Base-by-base conservation (phyloP, 1,140 invertebrate species). In the Pseudomyrmex sp. region DNA sequence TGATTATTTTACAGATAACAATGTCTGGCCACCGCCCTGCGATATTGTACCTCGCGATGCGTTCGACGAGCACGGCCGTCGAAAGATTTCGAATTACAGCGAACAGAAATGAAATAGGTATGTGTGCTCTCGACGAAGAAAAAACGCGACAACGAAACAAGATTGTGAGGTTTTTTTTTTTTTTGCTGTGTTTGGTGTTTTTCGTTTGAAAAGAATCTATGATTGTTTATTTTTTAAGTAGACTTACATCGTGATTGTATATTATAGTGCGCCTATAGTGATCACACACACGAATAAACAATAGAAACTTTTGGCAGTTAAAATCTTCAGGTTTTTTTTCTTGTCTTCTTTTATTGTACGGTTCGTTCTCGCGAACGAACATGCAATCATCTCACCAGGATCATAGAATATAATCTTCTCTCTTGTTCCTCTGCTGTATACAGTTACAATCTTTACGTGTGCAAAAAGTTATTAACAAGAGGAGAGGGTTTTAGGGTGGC, bases 1-100 rank as follows among this genome's bases (percentile, higher is more conserved):
- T 20, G 54, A 85, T 88, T 75, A 85, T 35, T 75, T 89, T 85
- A 44, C 69, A 92, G 91, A 92, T 65, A 87, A 56, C 54, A 87
- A 50, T 5, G 79, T 91, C 44, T 92, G 91, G 91, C 91, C 91
- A 77, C 85, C 91, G 44, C 75, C 88, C 2, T 58, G 62, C 35
- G 85, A 87, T 23, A 66, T 91, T 44, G 85, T 90, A 54, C 88
- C 89, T 46, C 52, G 62, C 56, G 58, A 61, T 13, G 85, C 59
- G 18, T 87, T 65, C n/a, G 59, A 74, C 23, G 69, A 72, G 15
- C 48, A 73, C 9, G 20, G 23, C 15, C 50, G 13, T 75, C 59
- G n/a, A 46, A 75, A 26, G 5, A 8, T 35, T 48, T 20, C 52
- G 8, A 12, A 0, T 15, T 1, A 35, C 15, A 13, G 10, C 26